Evolutionary conservation across 1,140 invertebrate species (phyloP), one percentile per base, ranked within the genome.

Genomic region (Cyclina sinensis): DNA sequence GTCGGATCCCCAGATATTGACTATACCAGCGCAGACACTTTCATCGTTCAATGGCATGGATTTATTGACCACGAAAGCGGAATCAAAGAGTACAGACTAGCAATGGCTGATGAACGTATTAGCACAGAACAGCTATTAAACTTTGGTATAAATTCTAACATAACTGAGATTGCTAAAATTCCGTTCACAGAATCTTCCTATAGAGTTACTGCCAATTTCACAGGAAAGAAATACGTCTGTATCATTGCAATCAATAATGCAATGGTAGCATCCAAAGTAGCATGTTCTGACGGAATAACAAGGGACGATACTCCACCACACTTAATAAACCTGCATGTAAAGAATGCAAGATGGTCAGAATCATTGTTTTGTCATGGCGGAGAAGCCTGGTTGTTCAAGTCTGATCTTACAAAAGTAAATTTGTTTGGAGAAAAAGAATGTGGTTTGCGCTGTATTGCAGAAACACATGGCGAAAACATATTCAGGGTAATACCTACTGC

Each of bases 51-150:
- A 37, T 92, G 91, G 91, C 70, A 89, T 46, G 91, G 92, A 1
- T 93, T 92, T 74, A 79, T 88, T 35, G 92, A 93, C 54, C 90
- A 88, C 46, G 92, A 93, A 80, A 92, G 91, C 84, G 91, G 90
- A 7, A 89, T 93, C 27, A 68, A 74, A 48, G 30, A 89, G 14
- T 92, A 91, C 57, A 51, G 62, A 7, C 81, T 91, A 9, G 86
- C 43, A 35, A 9, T 92, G 37, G 43, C 79, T 18, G 11, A 37
- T 7, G 46, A 16, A 21, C 91, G 90, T 65, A 7, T 90, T 24
- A 65, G 65, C 39, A 80, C 43, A n/a, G 30, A 78, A 11, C 86
- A 91, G 43, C 39, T 90, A 11, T 57, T 48, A n/a, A 59, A 62
- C 21, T 14, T 30, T 79, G 39, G 30, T 5, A 65, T 51, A 7